Evolutionary conservation across 1,140 invertebrate species (phyloP), one percentile per base, ranked within the genome.

Genomic region (Bombus ignitus): DNA sequence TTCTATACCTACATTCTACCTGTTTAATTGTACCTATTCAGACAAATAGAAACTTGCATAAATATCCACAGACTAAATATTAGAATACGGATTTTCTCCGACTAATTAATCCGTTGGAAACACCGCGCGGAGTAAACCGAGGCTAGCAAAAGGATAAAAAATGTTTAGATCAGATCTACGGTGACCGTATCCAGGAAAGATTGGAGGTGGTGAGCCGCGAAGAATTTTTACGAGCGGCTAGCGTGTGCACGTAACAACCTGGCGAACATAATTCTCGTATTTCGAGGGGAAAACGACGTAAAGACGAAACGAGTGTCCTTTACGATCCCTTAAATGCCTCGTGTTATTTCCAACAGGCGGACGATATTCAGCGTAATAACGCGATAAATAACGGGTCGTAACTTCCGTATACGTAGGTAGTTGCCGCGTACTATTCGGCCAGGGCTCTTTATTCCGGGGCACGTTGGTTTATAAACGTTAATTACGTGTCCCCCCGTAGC

Each of bases 311-410:
- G 59, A 66, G 81, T 59, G 77, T 75, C 82, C 77, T 87, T 89
- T 89, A 89, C 83, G 87, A 89, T 86, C 82, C 59, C 68, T 71
- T 81, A 85, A 89, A 73, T 25, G 87, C n/a, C 25, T 44, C 44
- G 76, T 37, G 78, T 85, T 81, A 78, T 81, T 85, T 88, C 59
- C 87, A 87, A 44, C 53, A 77, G 76, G 71, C 44, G 44, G 66
- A 72, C 81, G 35, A 73, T 68, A 73, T 70, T 73, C 74, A 37
- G 57, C 68, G 88, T 76, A 77, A 85, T 86, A 86, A 88, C 59
- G 35, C 62, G 87, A 85, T 85, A 81, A 89, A 81, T 81, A 88
- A 88, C 83, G 73, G 53, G 13, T 28, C 80, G 76, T 77, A 84
- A 88, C 47, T 68, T 87, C 66, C 72, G 42, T 72, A 10, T 22